Conservation (phyloP, 2,113 vertebrate genomes). For the Gallinago paraguaiae region DNA sequence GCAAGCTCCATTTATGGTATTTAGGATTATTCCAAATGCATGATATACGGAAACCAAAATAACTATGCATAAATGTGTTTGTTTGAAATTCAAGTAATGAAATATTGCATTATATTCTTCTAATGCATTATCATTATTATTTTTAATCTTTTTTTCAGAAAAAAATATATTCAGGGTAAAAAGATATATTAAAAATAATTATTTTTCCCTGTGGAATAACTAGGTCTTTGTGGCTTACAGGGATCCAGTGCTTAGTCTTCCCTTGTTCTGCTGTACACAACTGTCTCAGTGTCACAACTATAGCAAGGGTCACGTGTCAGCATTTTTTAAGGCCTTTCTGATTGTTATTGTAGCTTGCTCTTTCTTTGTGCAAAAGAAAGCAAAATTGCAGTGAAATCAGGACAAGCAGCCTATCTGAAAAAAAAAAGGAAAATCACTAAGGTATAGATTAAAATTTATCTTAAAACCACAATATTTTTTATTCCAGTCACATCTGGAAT, state of each 20-base stretch:
- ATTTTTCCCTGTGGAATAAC: not conserved
- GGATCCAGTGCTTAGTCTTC: not conserved
- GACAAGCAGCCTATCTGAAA: not conserved
- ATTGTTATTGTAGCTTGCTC: not conserved
- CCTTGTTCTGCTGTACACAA: not conserved
- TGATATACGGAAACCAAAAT: not conserved
- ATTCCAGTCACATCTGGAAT: not conserved
- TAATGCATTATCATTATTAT: not conserved
- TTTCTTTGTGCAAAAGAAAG: not conserved
- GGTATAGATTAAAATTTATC: not conserved
- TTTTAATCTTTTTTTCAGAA: not conserved
- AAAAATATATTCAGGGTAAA: not conserved
- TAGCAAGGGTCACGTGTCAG: not conserved
- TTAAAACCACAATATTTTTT: not conserved
- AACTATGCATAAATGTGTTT: not conserved
- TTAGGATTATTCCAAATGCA: not conserved
- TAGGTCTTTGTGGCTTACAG: not conserved
- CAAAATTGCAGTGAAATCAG: not conserved
- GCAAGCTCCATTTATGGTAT: not conserved
- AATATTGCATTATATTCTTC: not conserved
- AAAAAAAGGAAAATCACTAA: not conserved
- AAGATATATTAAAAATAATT: not conserved
- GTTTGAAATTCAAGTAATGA: not conserved
- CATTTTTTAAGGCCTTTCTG: not conserved
- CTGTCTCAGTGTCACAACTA: not conserved